A percentile compares a stretch with the other conserved stretches of the same genome.
These are phyloP conservation scores for Rotaria socialis DNA, from an alignment of 2,888 invertebrate species.

Conservation along the genomic window DNA sequence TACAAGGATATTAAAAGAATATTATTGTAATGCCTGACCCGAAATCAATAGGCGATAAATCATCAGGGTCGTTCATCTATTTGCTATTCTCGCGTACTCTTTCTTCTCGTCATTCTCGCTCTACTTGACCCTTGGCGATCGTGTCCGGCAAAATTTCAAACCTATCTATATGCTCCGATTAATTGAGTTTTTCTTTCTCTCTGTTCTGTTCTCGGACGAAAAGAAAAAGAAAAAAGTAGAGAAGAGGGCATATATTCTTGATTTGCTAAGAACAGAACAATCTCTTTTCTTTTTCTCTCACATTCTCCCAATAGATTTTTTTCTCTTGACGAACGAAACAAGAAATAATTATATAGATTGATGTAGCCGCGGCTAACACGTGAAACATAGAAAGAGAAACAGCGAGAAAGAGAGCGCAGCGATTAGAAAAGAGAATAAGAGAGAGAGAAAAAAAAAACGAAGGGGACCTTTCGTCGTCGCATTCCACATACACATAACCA, in stretches of 20 bases:
- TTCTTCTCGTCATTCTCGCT: slow-evolving; percentile 3
- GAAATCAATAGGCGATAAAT: slow-evolving; percentile 18
- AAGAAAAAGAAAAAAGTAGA: background rate
- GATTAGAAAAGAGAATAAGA: background rate
- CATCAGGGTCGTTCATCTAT: slow-evolving; percentile 10
- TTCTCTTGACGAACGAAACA: slow-evolving; percentile 10
- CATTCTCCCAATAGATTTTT: background rate
- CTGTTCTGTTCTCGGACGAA: slow-evolving; percentile 15
- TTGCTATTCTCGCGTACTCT: background rate
- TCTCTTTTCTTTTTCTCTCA: background rate
- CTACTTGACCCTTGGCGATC: slow-evolving; percentile 25
- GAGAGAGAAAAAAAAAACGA: background rate
- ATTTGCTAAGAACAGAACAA: slow-evolving; percentile 19
- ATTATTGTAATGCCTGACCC: background rate
- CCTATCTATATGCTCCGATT: slow-evolving; percentile 9
- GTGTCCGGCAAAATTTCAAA: slow-evolving; percentile 26
- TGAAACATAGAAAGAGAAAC: background rate
- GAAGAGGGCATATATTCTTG: slow-evolving; percentile 6
- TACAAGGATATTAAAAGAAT: background rate
- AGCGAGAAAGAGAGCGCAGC: background rate
- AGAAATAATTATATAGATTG: slow-evolving; percentile 13
- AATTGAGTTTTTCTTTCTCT: slow-evolving; percentile 15
- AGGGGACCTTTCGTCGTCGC: background rate
- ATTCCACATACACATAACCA: slow-evolving; percentile 2
- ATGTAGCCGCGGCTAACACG: background rate